Evolutionary conservation across 2,797 vertebrate genomes (phyloP), one percentile per base, ranked within the genome.

Genomic region (Anabacerthia variegaticeps): DNA sequence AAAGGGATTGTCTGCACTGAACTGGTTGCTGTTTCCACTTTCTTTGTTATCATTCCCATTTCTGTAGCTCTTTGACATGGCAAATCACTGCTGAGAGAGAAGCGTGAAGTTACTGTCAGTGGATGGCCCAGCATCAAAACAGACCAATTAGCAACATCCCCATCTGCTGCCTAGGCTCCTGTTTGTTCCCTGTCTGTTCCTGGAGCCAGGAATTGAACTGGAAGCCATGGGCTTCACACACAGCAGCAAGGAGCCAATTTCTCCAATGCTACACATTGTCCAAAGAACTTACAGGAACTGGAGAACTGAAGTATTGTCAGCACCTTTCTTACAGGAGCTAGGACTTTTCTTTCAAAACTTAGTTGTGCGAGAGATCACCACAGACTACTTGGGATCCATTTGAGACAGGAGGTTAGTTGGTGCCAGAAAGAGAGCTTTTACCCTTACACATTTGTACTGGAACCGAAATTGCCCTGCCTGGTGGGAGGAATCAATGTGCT

Each of bases 121-220:
- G 37, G 43, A 95, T 89, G 79, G 79, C 66, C 72, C 58, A 72
- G 49, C 68, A 76, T 72, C 91, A 93, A 95, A 96, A 68, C 56
- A 80, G 74, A 65, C 44, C 68, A 62, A 89, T 83, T 95, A 91
- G 72, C 58, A 49, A 67, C 0, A 10, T 89, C 55, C 44, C 77
- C 74, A 89, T 92, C 91, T 96, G 89, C 72, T 94, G 75, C 81
- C 56, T 63, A 32, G 59, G 34, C 37, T 87, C 20, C 0, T 76
- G 52, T 36, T 82, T 93, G 52, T 86, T 92, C 66, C 61, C 78
- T 91, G 52, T 34, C 44, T 85, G 28, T 44, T 87, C 12, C 28
- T 1, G 1, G 54, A 92, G 75, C 86, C 94, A 89, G 85, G 44
- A 85, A 61, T 5, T 44, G 44, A 67, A 85, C 55, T 74, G 77